These are phyloP conservation scores for Yponomeuta cagnagella DNA, from an alignment of 2,888 invertebrate species.

Conservation along the genomic window DNA sequence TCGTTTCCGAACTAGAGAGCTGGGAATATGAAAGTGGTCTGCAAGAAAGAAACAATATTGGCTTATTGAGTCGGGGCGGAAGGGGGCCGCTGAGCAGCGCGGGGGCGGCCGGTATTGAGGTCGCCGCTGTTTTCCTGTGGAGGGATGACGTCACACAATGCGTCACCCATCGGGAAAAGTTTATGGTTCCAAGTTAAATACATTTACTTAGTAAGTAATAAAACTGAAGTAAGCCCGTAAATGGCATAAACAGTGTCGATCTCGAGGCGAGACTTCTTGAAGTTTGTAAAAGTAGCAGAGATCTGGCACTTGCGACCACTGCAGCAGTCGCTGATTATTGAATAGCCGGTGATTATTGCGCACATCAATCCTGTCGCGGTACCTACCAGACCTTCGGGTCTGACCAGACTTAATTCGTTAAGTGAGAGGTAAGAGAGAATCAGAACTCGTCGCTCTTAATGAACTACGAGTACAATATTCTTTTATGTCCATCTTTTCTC, in stretches of 20 bases:
- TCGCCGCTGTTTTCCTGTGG: background rate
- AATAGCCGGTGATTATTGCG: background rate
- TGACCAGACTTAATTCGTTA: too few relatives aligned
- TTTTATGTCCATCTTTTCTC: too few relatives aligned
- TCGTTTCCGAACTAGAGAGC: background rate
- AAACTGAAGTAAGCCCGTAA: too few relatives aligned
- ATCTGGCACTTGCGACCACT: background rate
- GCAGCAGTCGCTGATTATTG: background rate
- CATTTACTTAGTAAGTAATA: too few relatives aligned
- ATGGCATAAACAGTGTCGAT: too few relatives aligned
- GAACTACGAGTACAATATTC: too few relatives aligned
- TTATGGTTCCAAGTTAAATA: background rate
- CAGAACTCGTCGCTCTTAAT: too few relatives aligned
- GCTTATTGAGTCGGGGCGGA: background rate
- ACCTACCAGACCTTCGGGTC: too few relatives aligned
- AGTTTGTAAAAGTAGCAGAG: too few relatives aligned
- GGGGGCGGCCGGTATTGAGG: background rate
- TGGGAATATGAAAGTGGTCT: background rate
- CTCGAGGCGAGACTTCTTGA: too few relatives aligned
- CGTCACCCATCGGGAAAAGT: background rate
- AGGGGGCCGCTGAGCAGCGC: background rate
- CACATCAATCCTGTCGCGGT: too few relatives aligned
- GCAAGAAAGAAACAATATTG: constrained; percentile 1
- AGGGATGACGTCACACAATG: background rate
- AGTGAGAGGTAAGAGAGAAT: too few relatives aligned